Conservation (phyloP, 2,113 vertebrate genomes). For the Felis chaus region DNA sequence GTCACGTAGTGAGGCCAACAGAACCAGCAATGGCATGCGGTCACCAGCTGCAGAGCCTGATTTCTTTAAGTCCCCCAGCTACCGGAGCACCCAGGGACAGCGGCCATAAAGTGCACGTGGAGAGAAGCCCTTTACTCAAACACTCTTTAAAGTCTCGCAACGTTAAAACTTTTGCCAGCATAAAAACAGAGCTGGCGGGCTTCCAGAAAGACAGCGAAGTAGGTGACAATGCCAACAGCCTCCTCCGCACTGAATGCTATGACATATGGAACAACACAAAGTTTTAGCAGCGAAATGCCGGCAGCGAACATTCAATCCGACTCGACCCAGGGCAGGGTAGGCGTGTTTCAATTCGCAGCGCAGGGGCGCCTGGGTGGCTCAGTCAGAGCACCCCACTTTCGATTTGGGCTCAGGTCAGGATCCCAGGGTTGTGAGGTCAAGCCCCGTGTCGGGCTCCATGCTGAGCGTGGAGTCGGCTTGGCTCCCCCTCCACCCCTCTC, state of each 20-base stretch:
- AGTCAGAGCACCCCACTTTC: too few relatives aligned
- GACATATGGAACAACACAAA: not conserved
- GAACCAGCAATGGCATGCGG: not conserved
- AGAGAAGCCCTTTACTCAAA: not conserved
- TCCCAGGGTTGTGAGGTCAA: too few relatives aligned
- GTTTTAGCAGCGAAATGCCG: not conserved
- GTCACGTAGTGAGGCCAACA: not conserved
- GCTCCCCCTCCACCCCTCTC: too few relatives aligned
- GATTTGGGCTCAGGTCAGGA: too few relatives aligned
- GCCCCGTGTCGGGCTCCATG: too few relatives aligned
- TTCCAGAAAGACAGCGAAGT: not conserved
- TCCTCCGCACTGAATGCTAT: not conserved
- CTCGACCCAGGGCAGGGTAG: too few relatives aligned
- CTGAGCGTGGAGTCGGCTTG: too few relatives aligned
- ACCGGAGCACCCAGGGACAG: not conserved
- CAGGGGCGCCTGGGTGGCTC: too few relatives aligned
- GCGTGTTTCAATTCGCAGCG: accelerated
- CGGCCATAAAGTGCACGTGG: not conserved
- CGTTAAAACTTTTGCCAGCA: not conserved
- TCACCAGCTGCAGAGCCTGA: not conserved
- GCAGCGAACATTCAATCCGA: too few relatives aligned
- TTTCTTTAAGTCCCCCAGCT: not conserved
- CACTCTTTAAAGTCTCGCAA: not conserved
- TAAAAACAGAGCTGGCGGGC: not conserved
- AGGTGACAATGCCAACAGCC: not conserved